A percentile compares a stretch with the other conserved stretches of the same genome.
Evolutionary conservation across 2,113 vertebrate genomes (phyloP).

Genomic region (Psephotus haematonotus): DNA sequence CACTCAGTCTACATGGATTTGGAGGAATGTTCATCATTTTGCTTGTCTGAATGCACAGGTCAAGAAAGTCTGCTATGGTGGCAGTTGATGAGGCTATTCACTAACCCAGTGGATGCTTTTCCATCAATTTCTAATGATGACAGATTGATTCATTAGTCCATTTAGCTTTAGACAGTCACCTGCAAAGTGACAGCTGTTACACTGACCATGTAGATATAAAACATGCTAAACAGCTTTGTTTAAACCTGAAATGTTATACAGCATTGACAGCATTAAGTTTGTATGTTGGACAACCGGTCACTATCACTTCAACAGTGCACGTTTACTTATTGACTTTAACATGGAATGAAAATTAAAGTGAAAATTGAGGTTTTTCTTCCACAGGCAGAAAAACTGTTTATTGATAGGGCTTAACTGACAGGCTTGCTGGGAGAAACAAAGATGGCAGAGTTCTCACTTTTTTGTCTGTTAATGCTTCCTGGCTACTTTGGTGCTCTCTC

Average conservation of each 20-base stretch:
- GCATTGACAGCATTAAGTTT: background rate
- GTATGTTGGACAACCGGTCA: background rate
- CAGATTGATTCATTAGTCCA: background rate
- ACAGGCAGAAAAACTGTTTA: background rate
- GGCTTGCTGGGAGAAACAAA: accelerated
- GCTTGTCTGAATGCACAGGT: background rate
- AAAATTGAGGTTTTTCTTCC: background rate
- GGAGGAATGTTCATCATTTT: background rate
- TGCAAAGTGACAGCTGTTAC: background rate
- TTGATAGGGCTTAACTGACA: background rate
- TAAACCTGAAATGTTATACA: background rate
- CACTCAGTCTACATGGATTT: background rate
- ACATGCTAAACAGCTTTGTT: background rate
- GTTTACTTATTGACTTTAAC: background rate
- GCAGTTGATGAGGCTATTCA: background rate
- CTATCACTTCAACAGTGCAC: background rate
- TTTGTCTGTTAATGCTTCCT: background rate
- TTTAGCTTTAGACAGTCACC: background rate
- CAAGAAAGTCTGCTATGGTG: background rate
- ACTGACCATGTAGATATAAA: background rate
- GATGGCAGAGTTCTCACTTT: background rate
- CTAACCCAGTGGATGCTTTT: background rate
- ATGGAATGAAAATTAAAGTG: background rate
- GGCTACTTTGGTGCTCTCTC: background rate
- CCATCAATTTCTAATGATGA: background rate